Percentiles rank a stretch among this genome's conserved stretches.
Evolutionary conservation across 1,140 invertebrate genomes (phyloP).

Genomic region (Zaprionus camerounensis): DNA sequence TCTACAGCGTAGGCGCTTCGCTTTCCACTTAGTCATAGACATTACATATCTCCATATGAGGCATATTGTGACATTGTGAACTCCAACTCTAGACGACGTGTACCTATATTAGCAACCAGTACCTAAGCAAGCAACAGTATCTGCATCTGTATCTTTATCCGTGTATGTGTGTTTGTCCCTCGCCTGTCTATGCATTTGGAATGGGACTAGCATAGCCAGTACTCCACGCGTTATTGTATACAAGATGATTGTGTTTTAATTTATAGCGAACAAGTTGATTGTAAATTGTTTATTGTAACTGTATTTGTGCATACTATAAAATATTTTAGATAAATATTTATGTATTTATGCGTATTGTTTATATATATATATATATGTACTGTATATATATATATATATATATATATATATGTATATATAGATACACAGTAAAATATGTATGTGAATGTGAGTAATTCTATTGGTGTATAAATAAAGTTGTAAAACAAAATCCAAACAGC

Average conservation of each 20-base stretch:
- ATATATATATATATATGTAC: slow-evolving; percentile 39
- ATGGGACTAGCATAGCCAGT: slow-evolving; percentile 52
- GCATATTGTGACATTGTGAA: slow-evolving; percentile 32
- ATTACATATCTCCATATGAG: slow-evolving; percentile 67
- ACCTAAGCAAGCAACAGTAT: slow-evolving; percentile 47
- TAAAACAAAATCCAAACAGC: slow-evolving; percentile 49
- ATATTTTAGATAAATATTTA: slow-evolving; percentile 77
- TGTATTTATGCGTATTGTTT: slow-evolving; percentile 50
- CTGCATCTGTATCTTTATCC: slow-evolving; percentile 27
- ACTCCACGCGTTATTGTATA: slow-evolving; percentile 47
- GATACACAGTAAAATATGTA: slow-evolving; percentile 45
- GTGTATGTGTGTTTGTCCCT: neutral
- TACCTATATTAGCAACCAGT: slow-evolving; percentile 63
- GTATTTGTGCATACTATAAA: slow-evolving; percentile 68
- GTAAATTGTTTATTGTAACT: slow-evolving; percentile 59
- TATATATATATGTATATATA: slow-evolving; percentile 42
- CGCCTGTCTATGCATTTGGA: slow-evolving; percentile 13
- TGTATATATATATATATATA: slow-evolving; percentile 30
- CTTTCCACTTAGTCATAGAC: slow-evolving; percentile 57
- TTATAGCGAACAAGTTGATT: slow-evolving; percentile 47
- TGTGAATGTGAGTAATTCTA: slow-evolving; percentile 59
- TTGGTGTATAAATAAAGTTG: slow-evolving; percentile 74
- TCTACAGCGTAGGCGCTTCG: slow-evolving; percentile 7
- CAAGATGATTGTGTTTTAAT: slow-evolving; percentile 69
- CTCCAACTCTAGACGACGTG: slow-evolving; percentile 39